Base-by-base conservation (phyloP, 2,797 vertebrate species). In the Choloepus didactylus region DNA sequence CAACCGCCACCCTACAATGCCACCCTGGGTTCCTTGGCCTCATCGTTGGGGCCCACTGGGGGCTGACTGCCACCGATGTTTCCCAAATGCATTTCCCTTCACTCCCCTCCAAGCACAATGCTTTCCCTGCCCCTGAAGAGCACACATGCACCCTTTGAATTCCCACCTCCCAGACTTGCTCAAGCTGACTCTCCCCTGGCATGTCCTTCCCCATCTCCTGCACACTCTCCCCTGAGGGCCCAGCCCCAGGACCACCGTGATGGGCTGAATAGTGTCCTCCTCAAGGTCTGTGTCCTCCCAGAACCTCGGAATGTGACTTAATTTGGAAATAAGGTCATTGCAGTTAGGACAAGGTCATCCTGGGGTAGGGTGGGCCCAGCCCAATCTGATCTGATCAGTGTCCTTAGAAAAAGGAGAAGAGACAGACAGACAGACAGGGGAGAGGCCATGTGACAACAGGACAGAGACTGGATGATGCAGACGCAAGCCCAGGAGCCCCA, bases 41-140 rank as follows among this genome's bases (percentile, higher is more conserved):
- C 15, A 0, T 0, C 2, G 6, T 0, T 0, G 2, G 31, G 54
- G 11, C 16, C 70, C 10, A 0, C 2, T 0, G 0, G 31, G 69
- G 56, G 64, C 69, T 15, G 41, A 9, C 54, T 7, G 9, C 12
- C 3, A 1, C 35, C 11, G 6, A 0, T 7, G 3, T 75, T 25
- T 41, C 35, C 56, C 60, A 80, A 54, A 77, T 16, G 38, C 23
- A 49, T 23, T 41, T 31, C 54, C 31, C 64, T 5, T 7, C 31
- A 16, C 35, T 41, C 49, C 56, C 73, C n/a, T n/a, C 46, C 19
- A 14, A 2, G 31, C 83, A 66, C 54, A 23, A 16, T 1, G 16
- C 0, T 0, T 23, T 44, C 54, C 1, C 5, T 21, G n/a, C 67
- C 83, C 23, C 44, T 35, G 6, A 14, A 5, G 0, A 35, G 0